A percentile compares a stretch with the other conserved stretches of the same genome.
Evolutionary conservation across 2,888 invertebrate species (phyloP).

Genomic region (Cosmia trapezina): DNA sequence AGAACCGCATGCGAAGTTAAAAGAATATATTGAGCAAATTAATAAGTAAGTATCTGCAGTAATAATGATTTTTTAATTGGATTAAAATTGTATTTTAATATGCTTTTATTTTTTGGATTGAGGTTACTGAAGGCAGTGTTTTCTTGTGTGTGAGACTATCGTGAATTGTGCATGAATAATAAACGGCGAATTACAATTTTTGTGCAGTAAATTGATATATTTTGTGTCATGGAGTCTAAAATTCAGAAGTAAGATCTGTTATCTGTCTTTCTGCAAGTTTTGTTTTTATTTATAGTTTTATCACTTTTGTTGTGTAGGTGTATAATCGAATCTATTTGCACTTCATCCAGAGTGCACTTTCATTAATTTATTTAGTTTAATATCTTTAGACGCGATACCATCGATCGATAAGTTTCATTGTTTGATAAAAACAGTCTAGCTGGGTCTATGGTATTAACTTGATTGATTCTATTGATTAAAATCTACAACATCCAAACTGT

Average conservation of each 20-base stretch:
- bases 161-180: neutral
- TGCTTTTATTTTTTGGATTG: neutral
- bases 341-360: neutral
- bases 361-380: slow-evolving; percentile 3
- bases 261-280: neutral
- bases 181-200: neutral
- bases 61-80: slow-evolving; percentile 10
- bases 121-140: neutral
- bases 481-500: slow-evolving; percentile 7
- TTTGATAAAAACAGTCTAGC: slow-evolving; percentile 31
- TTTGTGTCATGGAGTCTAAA: neutral
- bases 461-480: slow-evolving; percentile 9
- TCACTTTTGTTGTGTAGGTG: neutral
- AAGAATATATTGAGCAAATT: slow-evolving; percentile 89
- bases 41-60: slow-evolving; percentile 71
- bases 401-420: slow-evolving; percentile 36
- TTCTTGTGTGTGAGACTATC: neutral
- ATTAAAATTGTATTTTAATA: neutral
- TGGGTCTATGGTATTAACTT: neutral
- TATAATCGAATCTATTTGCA: neutral
- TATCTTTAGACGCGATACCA: slow-evolving; percentile 16
- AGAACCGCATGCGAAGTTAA: slow-evolving; percentile 89
- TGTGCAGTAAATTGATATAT: neutral
- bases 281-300: neutral
- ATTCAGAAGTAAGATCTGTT: neutral